Conservation (phyloP, 2,888 invertebrate species). For the Phaedon cochleariae region DNA sequence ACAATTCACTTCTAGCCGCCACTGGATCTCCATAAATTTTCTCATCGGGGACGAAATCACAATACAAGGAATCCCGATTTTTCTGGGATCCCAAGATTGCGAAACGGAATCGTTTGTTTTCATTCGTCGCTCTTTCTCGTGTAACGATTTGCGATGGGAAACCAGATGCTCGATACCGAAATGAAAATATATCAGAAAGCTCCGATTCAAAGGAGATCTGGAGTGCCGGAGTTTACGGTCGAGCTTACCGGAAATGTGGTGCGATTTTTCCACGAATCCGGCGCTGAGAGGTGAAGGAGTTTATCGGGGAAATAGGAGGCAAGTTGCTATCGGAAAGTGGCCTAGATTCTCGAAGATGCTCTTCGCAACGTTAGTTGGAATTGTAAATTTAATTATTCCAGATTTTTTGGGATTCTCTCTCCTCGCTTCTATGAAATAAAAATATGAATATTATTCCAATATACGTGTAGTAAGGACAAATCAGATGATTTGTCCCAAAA, state of each 20-base stretch:
- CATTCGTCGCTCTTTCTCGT: conserved; percentile 1
- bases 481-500: too few relatives aligned
- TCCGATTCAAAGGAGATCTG: conserved; percentile 17
- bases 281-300: not conserved
- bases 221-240: conserved; percentile 5
- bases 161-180: conserved; percentile 20
- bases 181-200: conserved; percentile 18
- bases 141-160: conserved; percentile 2
- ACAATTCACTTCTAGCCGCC: too few relatives aligned
- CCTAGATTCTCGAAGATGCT: too few relatives aligned
- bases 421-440: too few relatives aligned
- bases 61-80: conserved; percentile 7
- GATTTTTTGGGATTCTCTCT: too few relatives aligned
- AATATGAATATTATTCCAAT: too few relatives aligned
- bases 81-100: conserved; percentile 4
- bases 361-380: too few relatives aligned
- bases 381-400: too few relatives aligned
- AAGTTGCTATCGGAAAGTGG: too few relatives aligned
- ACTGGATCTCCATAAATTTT: not conserved
- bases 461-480: too few relatives aligned
- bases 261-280: not conserved
- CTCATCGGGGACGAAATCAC: not conserved
- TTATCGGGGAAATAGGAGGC: not conserved
- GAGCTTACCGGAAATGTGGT: not conserved
- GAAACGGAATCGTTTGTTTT: conserved; percentile 6